Conservation (phyloP, 1,140 invertebrate species). For the Drosophila mayri region DNA sequence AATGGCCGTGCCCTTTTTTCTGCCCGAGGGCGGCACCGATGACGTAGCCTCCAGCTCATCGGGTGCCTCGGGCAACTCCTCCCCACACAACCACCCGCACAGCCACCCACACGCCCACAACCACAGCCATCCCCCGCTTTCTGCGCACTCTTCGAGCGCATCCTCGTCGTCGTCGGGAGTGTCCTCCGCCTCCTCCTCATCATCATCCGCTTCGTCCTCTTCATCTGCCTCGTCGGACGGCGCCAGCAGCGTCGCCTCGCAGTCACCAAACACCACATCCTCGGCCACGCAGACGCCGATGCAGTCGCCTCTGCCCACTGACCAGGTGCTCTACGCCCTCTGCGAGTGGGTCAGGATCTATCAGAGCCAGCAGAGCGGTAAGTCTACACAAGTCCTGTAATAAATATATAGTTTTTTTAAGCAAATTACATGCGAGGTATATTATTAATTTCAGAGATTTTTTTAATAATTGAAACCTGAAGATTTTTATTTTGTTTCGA, state of each 20-base stretch:
- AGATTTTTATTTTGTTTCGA: not conserved
- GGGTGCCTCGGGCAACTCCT: constrained; percentile 59
- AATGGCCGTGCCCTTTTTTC: constrained; percentile 84
- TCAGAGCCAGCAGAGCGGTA: constrained; percentile 51
- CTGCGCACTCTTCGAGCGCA: constrained; percentile 48
- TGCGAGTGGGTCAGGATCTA: constrained; percentile 72
- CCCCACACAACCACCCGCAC: constrained; percentile 41
- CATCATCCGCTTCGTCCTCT: constrained; percentile 55
- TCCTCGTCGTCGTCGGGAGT: constrained; percentile 60
- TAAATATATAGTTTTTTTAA: not conserved
- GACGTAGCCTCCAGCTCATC: constrained; percentile 73
- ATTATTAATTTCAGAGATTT: not conserved
- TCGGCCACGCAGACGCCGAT: constrained; percentile 84
- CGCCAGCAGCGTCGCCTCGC: constrained; percentile 73
- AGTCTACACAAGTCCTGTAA: not conserved
- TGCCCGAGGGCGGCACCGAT: constrained; percentile 80
- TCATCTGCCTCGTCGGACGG: constrained; percentile 67
- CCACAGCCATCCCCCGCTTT: constrained; percentile 27
- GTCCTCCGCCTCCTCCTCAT: constrained; percentile 58
- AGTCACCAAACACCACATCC: constrained; percentile 80
- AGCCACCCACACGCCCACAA: constrained; percentile 14
- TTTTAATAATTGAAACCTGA: not conserved
- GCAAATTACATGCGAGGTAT: rapidly evolving
- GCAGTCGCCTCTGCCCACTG: constrained; percentile 77
- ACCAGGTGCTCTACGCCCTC: constrained; percentile 77